Evolutionary conservation across 2,797 vertebrate species (phyloP).

Genomic region (Hybognathus amarus): DNA sequence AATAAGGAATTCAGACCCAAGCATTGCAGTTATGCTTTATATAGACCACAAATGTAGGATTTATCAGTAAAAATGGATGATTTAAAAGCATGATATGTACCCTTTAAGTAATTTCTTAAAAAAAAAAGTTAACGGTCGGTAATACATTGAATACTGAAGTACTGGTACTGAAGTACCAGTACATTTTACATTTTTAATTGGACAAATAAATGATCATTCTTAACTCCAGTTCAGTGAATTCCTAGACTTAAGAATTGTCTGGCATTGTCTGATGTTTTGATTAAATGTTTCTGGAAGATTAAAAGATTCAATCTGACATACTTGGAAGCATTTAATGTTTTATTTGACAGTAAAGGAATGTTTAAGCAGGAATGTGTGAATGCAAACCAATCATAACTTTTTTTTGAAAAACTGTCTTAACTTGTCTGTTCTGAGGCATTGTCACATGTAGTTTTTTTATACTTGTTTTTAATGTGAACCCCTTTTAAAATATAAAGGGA

Average conservation of each 20-base stretch:
- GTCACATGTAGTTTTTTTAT: slow-evolving; percentile 16
- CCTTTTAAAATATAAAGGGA: slow-evolving; percentile 33
- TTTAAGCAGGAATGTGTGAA: slow-evolving; percentile 45
- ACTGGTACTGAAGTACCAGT: not conserved
- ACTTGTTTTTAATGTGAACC: slow-evolving; percentile 27
- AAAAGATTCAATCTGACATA: slow-evolving; percentile 1
- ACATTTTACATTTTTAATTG: not conserved
- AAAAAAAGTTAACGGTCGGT: not conserved
- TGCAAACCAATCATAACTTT: slow-evolving; percentile 36
- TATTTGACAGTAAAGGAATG: slow-evolving; percentile 34
- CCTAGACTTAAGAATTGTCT: slow-evolving; percentile 35
- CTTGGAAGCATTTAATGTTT: slow-evolving; percentile 67
- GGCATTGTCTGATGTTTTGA: slow-evolving; percentile 43
- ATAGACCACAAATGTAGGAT: too few relatives aligned
- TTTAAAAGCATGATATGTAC: too few relatives aligned
- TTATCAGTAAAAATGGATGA: too few relatives aligned
- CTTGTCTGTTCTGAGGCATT: slow-evolving; percentile 46
- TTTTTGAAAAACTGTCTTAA: slow-evolving; percentile 52
- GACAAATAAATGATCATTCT: not conserved
- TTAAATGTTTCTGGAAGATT: not conserved
- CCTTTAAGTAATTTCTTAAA: too few relatives aligned
- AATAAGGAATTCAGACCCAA: too few relatives aligned
- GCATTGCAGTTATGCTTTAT: too few relatives aligned
- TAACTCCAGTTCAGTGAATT: not conserved
- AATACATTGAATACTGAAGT: too few relatives aligned